phyloP scores from a whole-genome alignment of 2,888 invertebrate species.

The Cataglyphis altisquamis region DNA sequence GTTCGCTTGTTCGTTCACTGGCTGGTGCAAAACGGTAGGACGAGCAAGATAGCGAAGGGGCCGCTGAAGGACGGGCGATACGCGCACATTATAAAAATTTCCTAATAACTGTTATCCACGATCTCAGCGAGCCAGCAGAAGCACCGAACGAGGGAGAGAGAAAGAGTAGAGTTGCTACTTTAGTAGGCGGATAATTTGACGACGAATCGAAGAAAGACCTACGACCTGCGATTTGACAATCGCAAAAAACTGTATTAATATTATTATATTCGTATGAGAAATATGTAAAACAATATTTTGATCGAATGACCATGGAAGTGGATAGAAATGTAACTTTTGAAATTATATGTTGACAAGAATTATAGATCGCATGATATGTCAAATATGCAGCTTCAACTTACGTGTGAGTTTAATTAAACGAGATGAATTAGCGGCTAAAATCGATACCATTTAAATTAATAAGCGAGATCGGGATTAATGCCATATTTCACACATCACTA shows the following conservation, averaged over 20 bases:
- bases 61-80: slow-evolving; percentile 68
- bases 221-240: slow-evolving; percentile 61
- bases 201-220: slow-evolving; percentile 66
- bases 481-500: slow-evolving; percentile 70
- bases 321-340: not conserved
- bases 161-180: slow-evolving; percentile 70
- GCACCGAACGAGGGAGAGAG: slow-evolving; percentile 60
- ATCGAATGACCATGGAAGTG: not conserved
- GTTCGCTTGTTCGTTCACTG: slow-evolving; percentile 53
- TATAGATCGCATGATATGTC: slow-evolving; percentile 27
- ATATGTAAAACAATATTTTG: not conserved
- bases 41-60: slow-evolving; percentile 50
- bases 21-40: slow-evolving; percentile 73
- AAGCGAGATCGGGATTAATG: slow-evolving; percentile 71
- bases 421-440: slow-evolving; percentile 72
- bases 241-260: slow-evolving; percentile 28
- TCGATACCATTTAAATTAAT: slow-evolving; percentile 73
- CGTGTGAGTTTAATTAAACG: slow-evolving; percentile 66
- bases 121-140: slow-evolving; percentile 80
- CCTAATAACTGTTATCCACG: slow-evolving; percentile 86
- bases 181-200: slow-evolving; percentile 76
- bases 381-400: slow-evolving; percentile 32
- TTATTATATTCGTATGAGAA: not conserved
- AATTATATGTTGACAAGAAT: not conserved
- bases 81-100: slow-evolving; percentile 85